Conservation (phyloP, 2,797 vertebrate species). For the Parotocinclus haroldoi region DNA sequence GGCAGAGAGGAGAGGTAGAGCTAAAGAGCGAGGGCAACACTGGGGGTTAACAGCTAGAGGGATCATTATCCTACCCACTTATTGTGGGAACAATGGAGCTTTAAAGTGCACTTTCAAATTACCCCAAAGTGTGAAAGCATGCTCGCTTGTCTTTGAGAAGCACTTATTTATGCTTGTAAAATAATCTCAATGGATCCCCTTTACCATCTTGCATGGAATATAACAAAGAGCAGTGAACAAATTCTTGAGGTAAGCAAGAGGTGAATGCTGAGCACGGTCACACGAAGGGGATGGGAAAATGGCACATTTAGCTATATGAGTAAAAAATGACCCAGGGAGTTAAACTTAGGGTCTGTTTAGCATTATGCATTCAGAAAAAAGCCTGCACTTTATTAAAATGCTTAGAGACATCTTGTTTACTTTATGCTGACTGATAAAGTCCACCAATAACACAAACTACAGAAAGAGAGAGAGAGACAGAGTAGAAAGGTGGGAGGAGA, state of each 20-base stretch:
- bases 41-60: conserved; percentile 39
- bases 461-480: background rate
- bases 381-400: conserved; percentile 53
- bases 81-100: conserved; percentile 48
- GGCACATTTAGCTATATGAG: background rate
- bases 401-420: conserved; percentile 47
- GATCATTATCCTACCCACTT: conserved; percentile 60
- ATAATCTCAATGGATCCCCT: conserved; percentile 8
- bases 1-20: conserved; percentile 45
- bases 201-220: background rate
- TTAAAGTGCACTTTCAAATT: conserved; percentile 37
- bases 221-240: background rate
- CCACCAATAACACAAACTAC: no score
- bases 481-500: background rate
- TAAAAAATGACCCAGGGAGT: no score
- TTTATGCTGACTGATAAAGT: conserved; percentile 1
- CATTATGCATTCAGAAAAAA: background rate
- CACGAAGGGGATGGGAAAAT: background rate
- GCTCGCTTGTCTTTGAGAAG: conserved; percentile 68
- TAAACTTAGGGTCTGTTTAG: background rate
- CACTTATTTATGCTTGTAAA: conserved; percentile 21
- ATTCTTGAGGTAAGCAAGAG: background rate
- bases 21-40: conserved; percentile 42
- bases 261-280: background rate
- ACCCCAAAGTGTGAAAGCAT: conserved; percentile 74